Evolutionary conservation across 2,113 vertebrate species (phyloP), one percentile per base, ranked within the genome.

Genomic region (Myotis yumanensis): DNA sequence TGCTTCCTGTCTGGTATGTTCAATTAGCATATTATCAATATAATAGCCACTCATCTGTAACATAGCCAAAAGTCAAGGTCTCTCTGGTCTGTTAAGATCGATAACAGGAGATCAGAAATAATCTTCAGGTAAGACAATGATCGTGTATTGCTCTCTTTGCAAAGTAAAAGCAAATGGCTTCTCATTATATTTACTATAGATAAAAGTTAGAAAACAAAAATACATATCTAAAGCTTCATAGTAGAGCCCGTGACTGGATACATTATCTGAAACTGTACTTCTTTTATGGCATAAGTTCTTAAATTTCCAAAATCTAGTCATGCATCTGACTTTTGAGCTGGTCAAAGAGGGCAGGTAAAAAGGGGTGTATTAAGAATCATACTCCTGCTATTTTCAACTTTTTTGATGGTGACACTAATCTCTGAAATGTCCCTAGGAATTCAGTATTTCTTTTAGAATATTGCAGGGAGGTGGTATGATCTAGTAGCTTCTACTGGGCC

Each of bases 361-460:
- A 7, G 9, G 5, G 7, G 20, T 40, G 28, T 30, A 18, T 0
- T n/a, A 4, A 10, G 6, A 59, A 75, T 57, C 1, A 32, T 11
- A 62, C 7, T 66, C 5, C 8, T 32, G 11, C 16, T 43, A 20
- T 52, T n/a, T 79, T 8, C 25, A 87, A 25, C 17, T 37, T 25
- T 35, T 43, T 18, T 5, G 3, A 7, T 76, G 35, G 32, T 48
- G 14, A 4, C 11, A 16, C 16, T 32, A 15, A 48, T 91, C 35
- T 85, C 28, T 79, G 32, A 75, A 80, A 64, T 43, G 82, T 93
- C 2, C 35, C 52, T 73, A 59, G 46, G 25, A 72, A 46, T 46
- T 10, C 1, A 51, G 9, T 35, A 32, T 62, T 64, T 16, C 14
- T 14, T 52, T 68, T 30, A 57, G 28, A 22, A 20, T 69, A 12